These are phyloP conservation scores for Bemisia tabaci DNA, from an alignment of 1,140 invertebrate species.

Conservation along the genomic window DNA sequence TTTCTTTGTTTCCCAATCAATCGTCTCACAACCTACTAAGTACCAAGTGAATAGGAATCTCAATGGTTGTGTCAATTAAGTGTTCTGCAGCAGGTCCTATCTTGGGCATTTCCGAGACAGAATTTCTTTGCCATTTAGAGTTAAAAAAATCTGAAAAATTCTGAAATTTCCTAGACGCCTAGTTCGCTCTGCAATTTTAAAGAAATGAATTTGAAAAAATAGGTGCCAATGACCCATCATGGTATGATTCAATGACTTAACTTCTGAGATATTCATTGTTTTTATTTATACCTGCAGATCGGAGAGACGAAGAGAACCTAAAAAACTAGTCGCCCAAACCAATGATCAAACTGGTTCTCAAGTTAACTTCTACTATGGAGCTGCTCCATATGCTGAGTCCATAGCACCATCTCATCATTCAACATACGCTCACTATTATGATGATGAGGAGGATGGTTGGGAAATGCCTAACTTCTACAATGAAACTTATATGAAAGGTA, in stretches of 20 bases:
- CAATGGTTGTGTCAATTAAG: too few relatives aligned
- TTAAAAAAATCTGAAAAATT: too few relatives aligned
- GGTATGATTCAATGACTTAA: too few relatives aligned
- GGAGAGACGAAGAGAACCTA: conserved; percentile 67
- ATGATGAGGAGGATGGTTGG: conserved; percentile 90
- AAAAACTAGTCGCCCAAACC: conserved; percentile 71
- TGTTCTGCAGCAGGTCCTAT: too few relatives aligned
- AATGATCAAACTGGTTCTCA: conserved; percentile 80
- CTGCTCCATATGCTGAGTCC: conserved; percentile 82
- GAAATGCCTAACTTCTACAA: conserved; percentile 97
- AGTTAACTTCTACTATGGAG: conserved; percentile 92
- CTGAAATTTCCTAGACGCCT: too few relatives aligned
- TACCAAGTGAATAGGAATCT: too few relatives aligned
- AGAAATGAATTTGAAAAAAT: too few relatives aligned
- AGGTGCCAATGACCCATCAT: too few relatives aligned
- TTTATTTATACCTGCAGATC: conserved; percentile 38
- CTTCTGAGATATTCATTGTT: conserved; percentile 11
- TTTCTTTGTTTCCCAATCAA: conserved; percentile 3
- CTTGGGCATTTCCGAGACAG: too few relatives aligned
- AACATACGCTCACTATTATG: conserved; percentile 89
- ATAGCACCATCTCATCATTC: conserved; percentile 90
- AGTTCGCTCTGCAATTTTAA: too few relatives aligned
- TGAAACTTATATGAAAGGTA: conserved; percentile 87
- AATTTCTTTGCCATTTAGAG: too few relatives aligned
- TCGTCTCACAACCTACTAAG: too few relatives aligned